A percentile compares a stretch with the other conserved stretches of the same genome.
These are phyloP conservation scores for Peromyscus polionotus DNA, from an alignment of 2,113 vertebrate species.

Conservation along the genomic window DNA sequence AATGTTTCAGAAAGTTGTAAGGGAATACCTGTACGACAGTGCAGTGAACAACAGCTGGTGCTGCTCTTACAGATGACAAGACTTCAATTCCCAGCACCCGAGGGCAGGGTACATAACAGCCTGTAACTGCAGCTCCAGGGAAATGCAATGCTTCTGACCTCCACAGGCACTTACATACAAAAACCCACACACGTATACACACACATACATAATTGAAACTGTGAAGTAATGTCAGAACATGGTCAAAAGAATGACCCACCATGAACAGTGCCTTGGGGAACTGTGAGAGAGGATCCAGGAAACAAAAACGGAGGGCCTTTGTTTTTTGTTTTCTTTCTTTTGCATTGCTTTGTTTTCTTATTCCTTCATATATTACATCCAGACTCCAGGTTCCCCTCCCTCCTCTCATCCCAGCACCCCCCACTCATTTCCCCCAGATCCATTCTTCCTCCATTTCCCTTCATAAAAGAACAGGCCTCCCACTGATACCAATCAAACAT, in stretches of 20 bases:
- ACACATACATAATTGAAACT: neutral
- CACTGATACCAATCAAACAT: neutral
- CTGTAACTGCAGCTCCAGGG: neutral
- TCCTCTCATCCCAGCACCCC: neutral
- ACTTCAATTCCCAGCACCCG: neutral
- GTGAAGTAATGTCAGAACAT: neutral
- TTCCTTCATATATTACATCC: neutral
- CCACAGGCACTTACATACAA: too few relatives aligned
- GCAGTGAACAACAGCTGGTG: neutral
- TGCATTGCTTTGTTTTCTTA: neutral
- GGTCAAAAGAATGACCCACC: neutral
- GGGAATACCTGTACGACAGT: neutral
- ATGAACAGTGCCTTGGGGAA: neutral
- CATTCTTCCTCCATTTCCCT: neutral
- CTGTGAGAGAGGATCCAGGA: neutral
- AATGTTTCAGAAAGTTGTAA: neutral
- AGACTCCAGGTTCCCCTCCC: neutral
- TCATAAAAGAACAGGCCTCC: neutral
- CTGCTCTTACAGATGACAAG: neutral
- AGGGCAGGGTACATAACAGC: fast-evolving
- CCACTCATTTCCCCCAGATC: neutral
- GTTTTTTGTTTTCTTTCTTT: too few relatives aligned
- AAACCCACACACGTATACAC: neutral
- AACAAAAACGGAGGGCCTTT: neutral
- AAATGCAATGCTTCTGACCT: neutral